Percentiles rank a stretch among this genome's conserved stretches.
Conservation (phyloP, 2,113 vertebrate genomes). For the Callopanchax toddi region DNA sequence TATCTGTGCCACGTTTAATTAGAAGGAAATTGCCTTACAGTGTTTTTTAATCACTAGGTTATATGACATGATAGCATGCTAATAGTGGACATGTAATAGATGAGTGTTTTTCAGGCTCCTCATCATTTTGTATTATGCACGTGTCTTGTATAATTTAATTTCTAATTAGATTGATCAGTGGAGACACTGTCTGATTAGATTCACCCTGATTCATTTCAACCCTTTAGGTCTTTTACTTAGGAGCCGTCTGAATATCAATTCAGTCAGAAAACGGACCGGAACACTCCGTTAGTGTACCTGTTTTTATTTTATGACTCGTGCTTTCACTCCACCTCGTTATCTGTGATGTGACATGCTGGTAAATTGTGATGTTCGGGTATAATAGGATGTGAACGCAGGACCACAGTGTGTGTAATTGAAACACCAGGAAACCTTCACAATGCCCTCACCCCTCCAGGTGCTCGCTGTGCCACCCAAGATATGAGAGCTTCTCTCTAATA, state of each 20-base stretch:
- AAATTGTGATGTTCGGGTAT: slow-evolving; percentile 56
- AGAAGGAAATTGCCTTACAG: slow-evolving; percentile 26
- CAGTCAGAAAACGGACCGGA: neutral
- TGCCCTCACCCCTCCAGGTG: slow-evolving; percentile 7
- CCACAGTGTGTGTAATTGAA: slow-evolving; percentile 71
- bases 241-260: slow-evolving; percentile 8
- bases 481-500: slow-evolving; percentile 40
- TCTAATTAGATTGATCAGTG: neutral
- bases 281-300: neutral
- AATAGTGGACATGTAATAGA: neutral
- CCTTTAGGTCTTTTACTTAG: neutral
- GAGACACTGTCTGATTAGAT: neutral
- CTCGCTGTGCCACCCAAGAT: slow-evolving; percentile 59
- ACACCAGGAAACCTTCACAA: slow-evolving; percentile 48
- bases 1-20: slow-evolving; percentile 36
- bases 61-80: slow-evolving; percentile 4
- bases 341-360: slow-evolving; percentile 47
- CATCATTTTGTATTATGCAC: neutral
- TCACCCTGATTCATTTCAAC: slow-evolving; percentile 10
- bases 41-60: slow-evolving; percentile 14
- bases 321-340: slow-evolving; percentile 33
- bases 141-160: slow-evolving; percentile 12
- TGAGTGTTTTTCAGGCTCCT: slow-evolving; percentile 4
- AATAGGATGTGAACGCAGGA: slow-evolving; percentile 54
- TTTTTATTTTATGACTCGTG: slow-evolving; percentile 23